Base-by-base conservation (phyloP, 2,888 invertebrate genomes). In the Synanthedon vespiformis region DNA sequence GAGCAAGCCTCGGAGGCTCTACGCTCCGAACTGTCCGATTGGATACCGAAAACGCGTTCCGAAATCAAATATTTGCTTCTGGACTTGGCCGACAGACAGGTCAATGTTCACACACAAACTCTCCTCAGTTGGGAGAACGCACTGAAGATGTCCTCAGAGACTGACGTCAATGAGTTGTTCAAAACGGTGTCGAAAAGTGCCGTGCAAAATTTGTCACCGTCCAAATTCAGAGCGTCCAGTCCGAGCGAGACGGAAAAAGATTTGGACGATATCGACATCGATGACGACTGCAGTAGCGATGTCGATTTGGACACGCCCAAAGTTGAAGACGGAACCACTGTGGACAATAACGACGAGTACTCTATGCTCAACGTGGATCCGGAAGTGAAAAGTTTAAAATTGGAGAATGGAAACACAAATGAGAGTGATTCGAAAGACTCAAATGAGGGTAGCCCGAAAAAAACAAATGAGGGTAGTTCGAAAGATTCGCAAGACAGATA, bases 181-280 rank as follows among this genome's bases (percentile, higher is more conserved):
- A 82, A 85, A 52, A 86, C 86, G 0, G 86, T 87, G 1, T 86
- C 86, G 0, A 80, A 76, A 57, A 71, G 67, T 0, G 85, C 84
- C 2, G 80, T 85, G 0, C 77, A 75, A 18, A 84, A 83, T 40
- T 66, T 85, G 0, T 82, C 83, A 0, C 84, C 84, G 0, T 75
- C 80, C 0, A 70, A 72, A 50, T 75, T 70, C 44, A 58, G 68
- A 0, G 62, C 68, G 0, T 57, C 65, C 10, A 74, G 76, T 0
- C 74, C 73, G 0, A 74, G 72, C 0, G 77, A 74, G 13, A 77
- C 73, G 0, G 76, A 73, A 14, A 59, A 65, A 2, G 82, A 81
- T 49, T 54, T 77, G 0, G 80, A 78, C 2, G 80, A 80, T 40
- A 56, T 73, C 0, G 66, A 64, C 5, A 59, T 61, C 2, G 63